Evolutionary conservation across 2,113 vertebrate genomes (phyloP), one percentile per base, ranked within the genome.

Genomic region (Bostrychus sinensis): DNA sequence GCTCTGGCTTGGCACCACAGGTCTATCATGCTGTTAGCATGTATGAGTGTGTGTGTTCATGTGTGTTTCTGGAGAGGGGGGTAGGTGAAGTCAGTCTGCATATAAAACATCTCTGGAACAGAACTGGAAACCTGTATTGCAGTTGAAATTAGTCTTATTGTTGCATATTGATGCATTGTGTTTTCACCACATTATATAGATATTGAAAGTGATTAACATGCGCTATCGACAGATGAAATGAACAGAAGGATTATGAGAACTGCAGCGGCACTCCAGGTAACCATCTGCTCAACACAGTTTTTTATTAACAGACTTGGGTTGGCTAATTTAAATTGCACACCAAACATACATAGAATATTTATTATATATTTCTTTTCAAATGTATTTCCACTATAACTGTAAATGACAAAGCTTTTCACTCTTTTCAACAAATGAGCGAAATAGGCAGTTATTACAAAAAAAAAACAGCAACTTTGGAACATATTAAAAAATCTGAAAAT

Each of bases 1-100:
- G 37, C 75, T 83, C 67, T 83, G 81, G 79, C 83, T 61, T 42
- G 70, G 70, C 71, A 70, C 79, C 82, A 66, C 74, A 34, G 55
- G 78, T 51, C 77, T 50, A 58, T 80, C 82, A 77, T 64, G 79
- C 70, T 76, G 75, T 32, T 56, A 53, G 41, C 7, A 12, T 39
- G 43, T 62, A 37, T 38, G 66, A 59, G 60, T 64, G 45, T 41
- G 28, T 22, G 30, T 14, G 28, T 45, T 28, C n/a, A 46, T 14
- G 43, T 43, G 66, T 69, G 42, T 46, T 34, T 55, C 39, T 54
- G 36, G 36, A 30, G 23, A 25, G 34, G 22, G 13, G 17, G 0
- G 10, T 17, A 10, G 38, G 17, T 19, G 7, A 19, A 56, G 19
- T 46, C 1, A 37, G 9, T 42, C 28, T 54, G 32, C 26, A 53